phyloP scores from a whole-genome alignment of 2,113 vertebrate species.

The Podilymbus podiceps region DNA sequence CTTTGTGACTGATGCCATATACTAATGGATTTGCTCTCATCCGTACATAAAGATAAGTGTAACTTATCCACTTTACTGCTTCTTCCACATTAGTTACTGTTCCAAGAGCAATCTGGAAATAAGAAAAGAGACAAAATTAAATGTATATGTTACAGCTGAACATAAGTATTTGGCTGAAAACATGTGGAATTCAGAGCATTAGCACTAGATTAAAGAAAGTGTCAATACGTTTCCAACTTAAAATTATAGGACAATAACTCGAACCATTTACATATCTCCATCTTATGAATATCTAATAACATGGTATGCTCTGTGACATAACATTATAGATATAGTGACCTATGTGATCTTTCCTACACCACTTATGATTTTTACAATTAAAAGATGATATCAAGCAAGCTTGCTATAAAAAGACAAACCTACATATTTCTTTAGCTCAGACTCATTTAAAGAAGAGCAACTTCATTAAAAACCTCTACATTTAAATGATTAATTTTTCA shows the following conservation, averaged over 20 bases:
- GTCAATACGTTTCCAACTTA: neutral
- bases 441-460: neutral
- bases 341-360: neutral
- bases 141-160: constrained; percentile 18
- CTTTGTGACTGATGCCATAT: constrained; percentile 96
- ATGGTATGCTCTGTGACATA: neutral
- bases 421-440: neutral
- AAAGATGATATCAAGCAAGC: neutral
- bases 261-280: neutral
- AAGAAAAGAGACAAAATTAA: constrained; percentile 58
- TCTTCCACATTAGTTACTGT: constrained; percentile 97
- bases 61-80: constrained; percentile 98
- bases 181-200: neutral
- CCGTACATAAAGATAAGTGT: constrained; percentile 96
- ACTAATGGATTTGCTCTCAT: constrained; percentile 98
- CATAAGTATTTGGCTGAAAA: neutral
- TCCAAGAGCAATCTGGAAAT: constrained; percentile 88
- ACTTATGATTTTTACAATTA: neutral
- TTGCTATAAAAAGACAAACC: neutral
- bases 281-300: neutral
- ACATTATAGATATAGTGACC: neutral
- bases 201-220: neutral
- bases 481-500: neutral
- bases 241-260: neutral
- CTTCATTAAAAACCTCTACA: neutral